phyloP scores from a whole-genome alignment of 2,888 invertebrate genomes.

The Chrysolina haemoptera region DNA sequence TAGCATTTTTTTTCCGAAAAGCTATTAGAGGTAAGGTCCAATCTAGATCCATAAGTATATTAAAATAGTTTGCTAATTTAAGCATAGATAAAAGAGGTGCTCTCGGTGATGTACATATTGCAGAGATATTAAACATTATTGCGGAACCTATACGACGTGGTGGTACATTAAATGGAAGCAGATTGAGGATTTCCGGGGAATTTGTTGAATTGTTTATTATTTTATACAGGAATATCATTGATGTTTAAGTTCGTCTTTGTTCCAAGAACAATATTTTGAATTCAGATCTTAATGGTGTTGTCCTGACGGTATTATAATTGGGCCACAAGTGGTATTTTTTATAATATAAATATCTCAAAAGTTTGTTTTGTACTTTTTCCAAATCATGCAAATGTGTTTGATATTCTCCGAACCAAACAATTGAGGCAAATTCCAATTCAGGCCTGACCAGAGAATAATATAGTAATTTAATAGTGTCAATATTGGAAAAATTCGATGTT shows the following conservation, averaged over 20 bases:
- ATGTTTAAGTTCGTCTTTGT: conserved; percentile 2
- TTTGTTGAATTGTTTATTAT: background rate
- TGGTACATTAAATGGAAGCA: conserved; percentile 5
- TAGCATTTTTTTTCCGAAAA: background rate
- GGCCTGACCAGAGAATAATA: conserved; percentile 20
- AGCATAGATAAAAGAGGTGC: conserved; percentile 4
- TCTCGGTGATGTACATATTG: background rate
- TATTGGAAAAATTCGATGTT: background rate
- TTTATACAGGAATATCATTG: too few relatives aligned
- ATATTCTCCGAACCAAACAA: conserved; percentile 7
- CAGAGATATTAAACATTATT: background rate
- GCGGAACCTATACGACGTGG: background rate
- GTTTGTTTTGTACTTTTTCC: conserved; percentile 24
- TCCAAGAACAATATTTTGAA: conserved; percentile 18
- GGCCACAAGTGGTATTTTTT: conserved; percentile 10
- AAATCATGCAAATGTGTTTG: conserved; percentile 8
- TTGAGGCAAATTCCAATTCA: conserved; percentile 24
- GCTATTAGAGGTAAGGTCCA: conserved; percentile 6
- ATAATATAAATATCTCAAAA: conserved; percentile 12
- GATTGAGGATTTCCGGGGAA: background rate
- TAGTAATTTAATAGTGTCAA: background rate
- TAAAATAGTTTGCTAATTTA: conserved; percentile 5
- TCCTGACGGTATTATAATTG: background rate
- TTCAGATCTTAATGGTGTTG: conserved; percentile 12
- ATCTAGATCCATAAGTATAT: conserved; percentile 1